A percentile compares a stretch with the other conserved stretches of the same genome.
Conservation (phyloP, 2,888 invertebrate genomes). For the Lapara coniferarum region DNA sequence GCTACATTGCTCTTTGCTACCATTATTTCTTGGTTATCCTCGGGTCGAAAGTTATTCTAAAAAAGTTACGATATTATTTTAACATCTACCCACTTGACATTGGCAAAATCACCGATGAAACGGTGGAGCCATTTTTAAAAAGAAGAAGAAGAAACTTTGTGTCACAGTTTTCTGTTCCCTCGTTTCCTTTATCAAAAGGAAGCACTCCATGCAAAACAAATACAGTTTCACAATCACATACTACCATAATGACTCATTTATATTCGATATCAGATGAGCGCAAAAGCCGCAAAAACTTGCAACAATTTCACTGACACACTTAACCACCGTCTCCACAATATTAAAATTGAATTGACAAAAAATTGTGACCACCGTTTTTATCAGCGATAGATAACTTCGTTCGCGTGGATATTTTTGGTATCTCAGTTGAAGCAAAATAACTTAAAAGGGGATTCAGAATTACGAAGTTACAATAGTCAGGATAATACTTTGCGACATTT, state of each 20-base stretch:
- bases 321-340: neutral
- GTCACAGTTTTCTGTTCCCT: neutral
- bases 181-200: constrained; percentile 9
- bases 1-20: too few species aligned
- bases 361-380: neutral
- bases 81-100: too few species aligned
- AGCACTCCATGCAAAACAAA: neutral
- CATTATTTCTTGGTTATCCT: too few species aligned
- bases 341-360: constrained; percentile 1
- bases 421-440: too few species aligned
- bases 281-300: neutral
- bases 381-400: neutral
- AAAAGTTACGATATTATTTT: too few species aligned
- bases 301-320: constrained; percentile 7
- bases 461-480: too few species aligned
- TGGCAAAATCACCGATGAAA: too few species aligned
- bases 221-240: constrained; percentile 9
- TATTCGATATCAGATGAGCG: neutral
- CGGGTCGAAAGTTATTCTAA: too few species aligned
- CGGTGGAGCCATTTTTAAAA: too few species aligned
- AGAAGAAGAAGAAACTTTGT: too few species aligned
- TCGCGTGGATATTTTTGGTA: neutral
- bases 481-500: neutral
- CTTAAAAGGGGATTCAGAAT: too few species aligned
- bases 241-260: constrained; percentile 8